A percentile compares a stretch with the other conserved stretches of the same genome.
These are phyloP conservation scores for Popillia japonica DNA, from an alignment of 1,140 invertebrate genomes.

Conservation along the genomic window DNA sequence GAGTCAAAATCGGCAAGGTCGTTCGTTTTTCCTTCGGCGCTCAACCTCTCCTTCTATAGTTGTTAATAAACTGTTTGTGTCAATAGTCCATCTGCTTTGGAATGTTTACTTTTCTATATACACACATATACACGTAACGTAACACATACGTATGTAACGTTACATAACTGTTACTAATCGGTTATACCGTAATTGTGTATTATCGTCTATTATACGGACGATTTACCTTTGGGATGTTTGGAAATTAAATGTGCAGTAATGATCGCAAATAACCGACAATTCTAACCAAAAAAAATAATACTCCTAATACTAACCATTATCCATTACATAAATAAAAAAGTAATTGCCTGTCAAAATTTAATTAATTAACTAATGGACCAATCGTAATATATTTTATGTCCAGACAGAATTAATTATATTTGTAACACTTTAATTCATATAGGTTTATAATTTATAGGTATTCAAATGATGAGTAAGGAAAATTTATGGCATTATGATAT, in stretches of 20 bases:
- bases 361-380: no score
- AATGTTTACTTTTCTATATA: background rate
- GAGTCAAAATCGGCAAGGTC: conserved; percentile 3
- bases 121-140: no score
- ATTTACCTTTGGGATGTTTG: background rate
- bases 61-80: background rate
- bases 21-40: background rate
- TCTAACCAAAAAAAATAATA: no score
- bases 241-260: background rate
- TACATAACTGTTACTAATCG: background rate
- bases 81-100: background rate
- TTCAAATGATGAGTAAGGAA: no score
- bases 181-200: background rate
- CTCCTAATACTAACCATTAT: no score
- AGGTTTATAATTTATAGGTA: no score
- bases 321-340: no score
- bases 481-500: no score
- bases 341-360: no score
- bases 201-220: background rate
- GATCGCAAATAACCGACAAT: background rate
- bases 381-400: no score
- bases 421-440: no score
- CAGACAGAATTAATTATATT: no score
- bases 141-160: background rate
- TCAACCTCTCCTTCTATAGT: background rate